Evolutionary conservation across 2,113 vertebrate species (phyloP), one percentile per base, ranked within the genome.

Genomic region (Thamnaconus septentrionalis): DNA sequence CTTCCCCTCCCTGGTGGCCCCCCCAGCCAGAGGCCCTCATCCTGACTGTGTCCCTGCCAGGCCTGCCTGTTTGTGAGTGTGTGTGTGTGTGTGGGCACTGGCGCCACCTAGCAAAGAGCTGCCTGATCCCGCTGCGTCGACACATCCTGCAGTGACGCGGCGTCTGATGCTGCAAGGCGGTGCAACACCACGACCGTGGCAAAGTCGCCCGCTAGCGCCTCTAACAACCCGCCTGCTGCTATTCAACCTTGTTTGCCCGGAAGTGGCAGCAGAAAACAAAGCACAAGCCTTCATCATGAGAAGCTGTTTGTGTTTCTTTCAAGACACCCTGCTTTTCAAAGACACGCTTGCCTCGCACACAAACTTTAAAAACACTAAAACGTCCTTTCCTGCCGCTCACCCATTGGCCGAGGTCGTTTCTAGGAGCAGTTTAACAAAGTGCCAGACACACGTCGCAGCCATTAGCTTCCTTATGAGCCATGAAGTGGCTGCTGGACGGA

Each of bases 41-140:
- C 59, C 68, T 76, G 59, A 64, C 77, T 75, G 47, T 62, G 80
- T 69, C 68, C 12, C 64, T 75, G 70, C 81, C 84, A 85, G 74
- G 39, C 31, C 45, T 56, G 59, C 58, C 71, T 69, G 66, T 65
- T 51, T 73, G 67, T 62, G 18, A 1, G 18, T 31, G 18, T 31
- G 18, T 31, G 18, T 31, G 18, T 31, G 18, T 31, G 18, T 31
- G 18, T 31, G 18, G 18, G 18, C 18, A 31, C 18, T 2, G 18
- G 18, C 18, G 18, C 18, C 18, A 31, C 18, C 18, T 31, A 31
- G 18, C 18, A 1, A 31, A 31, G 2, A 84, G 40, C 69, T 58
- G 47, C 51, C 55, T 61, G 44, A 56, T 61, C 61, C 61, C 69
- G 60, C 58, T 73, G 71, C 64, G 78, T 84, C 82, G 78, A 69